Evolutionary conservation across 1,140 invertebrate species (phyloP), one percentile per base, ranked within the genome.

Genomic region (Tenebrio molitor): DNA sequence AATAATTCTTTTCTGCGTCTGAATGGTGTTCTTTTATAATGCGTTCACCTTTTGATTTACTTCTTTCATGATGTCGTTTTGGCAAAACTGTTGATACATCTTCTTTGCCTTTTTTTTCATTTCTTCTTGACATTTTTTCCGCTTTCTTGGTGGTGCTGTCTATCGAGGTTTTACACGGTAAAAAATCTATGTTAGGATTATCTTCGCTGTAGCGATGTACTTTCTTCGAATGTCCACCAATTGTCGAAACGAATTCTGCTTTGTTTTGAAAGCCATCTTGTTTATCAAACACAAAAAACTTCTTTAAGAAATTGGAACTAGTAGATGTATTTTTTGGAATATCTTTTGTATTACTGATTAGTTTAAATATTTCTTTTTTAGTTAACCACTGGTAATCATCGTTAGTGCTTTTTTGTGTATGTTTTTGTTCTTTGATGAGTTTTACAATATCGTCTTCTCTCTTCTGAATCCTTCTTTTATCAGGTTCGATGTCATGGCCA

Each of bases 241-340:
- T 23, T 12, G 12, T 3, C 7, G n/a, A 2, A 10, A 10, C 10
- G 23, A 50, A 58, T 7, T 58, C 50, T n/a, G 23, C 1, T 8
- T 21, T 53, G 19, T 58, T 23, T 5, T 23, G 46, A 21, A 7
- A 1, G 6, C 12, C 1, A 1, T 50, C 16, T 2, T 58, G 50
- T 14, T 58, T 58, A n/a, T 58, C 50, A 25, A 58, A 58, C 0
- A 58, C 19, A 29, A 58, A 58, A 29, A 58, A 58, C 8, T 14
- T 58, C 12, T 58, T 58, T 0, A 58, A 29, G 15, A 58, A 58
- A 29, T 29, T 58, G 8, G 50, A 58, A 4, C 19, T 23, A 2
- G 46, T 12, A 10, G 50, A 58, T 1, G 21, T 1, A 5, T 16
- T 58, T 14, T 58, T 25, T 2, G 50, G 12, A 15, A 29, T 1